Evolutionary conservation across 2,888 invertebrate species (phyloP).

Genomic region (Allolobophora icterica): DNA sequence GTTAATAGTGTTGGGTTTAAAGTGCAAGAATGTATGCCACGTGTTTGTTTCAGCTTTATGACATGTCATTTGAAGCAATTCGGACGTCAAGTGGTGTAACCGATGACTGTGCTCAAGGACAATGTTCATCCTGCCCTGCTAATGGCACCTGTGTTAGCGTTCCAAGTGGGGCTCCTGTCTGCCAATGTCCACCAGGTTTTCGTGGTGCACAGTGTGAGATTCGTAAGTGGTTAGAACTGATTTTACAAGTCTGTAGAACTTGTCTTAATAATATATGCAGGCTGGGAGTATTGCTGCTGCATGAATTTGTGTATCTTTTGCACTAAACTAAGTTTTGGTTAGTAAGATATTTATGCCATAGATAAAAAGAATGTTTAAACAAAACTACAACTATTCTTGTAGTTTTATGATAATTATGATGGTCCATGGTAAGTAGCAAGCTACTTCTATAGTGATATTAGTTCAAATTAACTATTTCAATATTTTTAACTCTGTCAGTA

Average conservation of each 20-base stretch:
- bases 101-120: conserved; percentile 85
- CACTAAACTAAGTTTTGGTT: not conserved
- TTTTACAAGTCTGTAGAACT: not conserved
- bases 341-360: not conserved
- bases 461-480: not conserved
- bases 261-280: too few species aligned
- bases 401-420: not conserved
- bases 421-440: not conserved
- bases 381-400: not conserved
- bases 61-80: conserved; percentile 81
- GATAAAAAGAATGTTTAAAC: not conserved
- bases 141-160: conserved; percentile 84
- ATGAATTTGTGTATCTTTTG: not conserved
- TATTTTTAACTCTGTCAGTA: too few species aligned
- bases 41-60: conserved; percentile 71
- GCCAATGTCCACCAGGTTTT: conserved; percentile 94
- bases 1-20: not conserved
- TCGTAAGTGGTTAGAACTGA: conserved; percentile 49
- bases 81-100: conserved; percentile 72
- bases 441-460: not conserved
- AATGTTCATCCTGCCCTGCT: conserved; percentile 46
- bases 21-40: not conserved
- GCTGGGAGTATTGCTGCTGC: too few species aligned
- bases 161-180: conserved; percentile 66
- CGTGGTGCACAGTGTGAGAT: conserved; percentile 73